A percentile compares a stretch with the other conserved stretches of the same genome.
phyloP scores from a whole-genome alignment of 2,888 invertebrate species.

The Agriopis leucophaearia region DNA sequence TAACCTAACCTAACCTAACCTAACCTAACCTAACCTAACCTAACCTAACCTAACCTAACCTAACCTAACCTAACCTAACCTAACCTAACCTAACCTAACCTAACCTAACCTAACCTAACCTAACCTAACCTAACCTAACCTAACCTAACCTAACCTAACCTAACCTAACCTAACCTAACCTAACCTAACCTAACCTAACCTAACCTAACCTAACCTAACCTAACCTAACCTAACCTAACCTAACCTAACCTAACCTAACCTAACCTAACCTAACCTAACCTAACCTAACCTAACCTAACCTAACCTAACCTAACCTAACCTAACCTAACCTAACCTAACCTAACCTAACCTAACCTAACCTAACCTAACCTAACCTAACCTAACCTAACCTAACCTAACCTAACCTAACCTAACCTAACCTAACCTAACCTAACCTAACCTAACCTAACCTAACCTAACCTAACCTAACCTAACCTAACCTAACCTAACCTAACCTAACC shows the following conservation, averaged over 20 bases:
- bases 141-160: slow-evolving; percentile 41
- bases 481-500: too few species aligned
- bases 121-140: too few species aligned
- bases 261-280: slow-evolving; percentile 35
- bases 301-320: too few species aligned
- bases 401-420: slow-evolving; percentile 19
- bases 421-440: slow-evolving; percentile 33
- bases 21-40: too few species aligned
- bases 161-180: slow-evolving; percentile 40
- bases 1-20: too few species aligned
- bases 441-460: slow-evolving; percentile 43
- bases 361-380: slow-evolving; percentile 39
- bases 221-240: slow-evolving; percentile 35
- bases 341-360: slow-evolving; percentile 41
- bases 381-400: slow-evolving; percentile 19
- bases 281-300: slow-evolving; percentile 28
- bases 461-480: slow-evolving; percentile 29
- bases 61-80: too few species aligned
- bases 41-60: too few species aligned
- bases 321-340: too few species aligned
- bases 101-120: too few species aligned
- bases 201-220: slow-evolving; percentile 35
- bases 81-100: too few species aligned
- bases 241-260: slow-evolving; percentile 40
- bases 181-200: slow-evolving; percentile 43